Evolutionary conservation across 1,140 invertebrate species (phyloP).

Genomic region (Calephelis nemesis): DNA sequence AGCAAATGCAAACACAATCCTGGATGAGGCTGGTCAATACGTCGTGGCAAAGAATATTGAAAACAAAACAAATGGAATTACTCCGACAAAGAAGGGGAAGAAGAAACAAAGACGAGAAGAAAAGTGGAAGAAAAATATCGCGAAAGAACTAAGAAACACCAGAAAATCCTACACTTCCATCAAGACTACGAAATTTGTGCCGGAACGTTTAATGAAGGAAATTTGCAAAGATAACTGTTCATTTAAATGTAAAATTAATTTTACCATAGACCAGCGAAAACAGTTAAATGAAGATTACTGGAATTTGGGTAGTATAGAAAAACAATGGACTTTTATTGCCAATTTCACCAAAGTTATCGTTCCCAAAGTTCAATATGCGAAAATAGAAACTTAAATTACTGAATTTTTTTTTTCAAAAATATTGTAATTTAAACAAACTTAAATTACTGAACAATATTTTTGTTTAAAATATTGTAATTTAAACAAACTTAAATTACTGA

Average conservation of each 20-base stretch:
- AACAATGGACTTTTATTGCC: constrained; percentile 18
- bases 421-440: no score
- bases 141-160: constrained; percentile 29
- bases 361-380: constrained; percentile 5
- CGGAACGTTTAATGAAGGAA: constrained; percentile 25
- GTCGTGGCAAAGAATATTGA: no score
- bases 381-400: no score
- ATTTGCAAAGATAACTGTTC: constrained; percentile 22
- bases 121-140: constrained; percentile 27
- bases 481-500: no score
- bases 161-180: constrained; percentile 25
- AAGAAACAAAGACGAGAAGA: constrained; percentile 9
- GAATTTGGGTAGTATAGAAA: constrained; percentile 26
- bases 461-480: no score
- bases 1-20: no score
- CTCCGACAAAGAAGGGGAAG: constrained; percentile 23
- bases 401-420: background rate
- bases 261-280: constrained; percentile 19
- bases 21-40: no score
- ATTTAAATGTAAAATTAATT: constrained; percentile 25
- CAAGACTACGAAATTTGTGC: constrained; percentile 23
- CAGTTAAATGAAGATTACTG: constrained; percentile 18
- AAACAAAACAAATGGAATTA: background rate
- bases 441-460: no score
- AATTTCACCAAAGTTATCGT: background rate